These are phyloP conservation scores for Petrophora chlorosata DNA, from an alignment of 2,888 invertebrate genomes.

Conservation along the genomic window DNA sequence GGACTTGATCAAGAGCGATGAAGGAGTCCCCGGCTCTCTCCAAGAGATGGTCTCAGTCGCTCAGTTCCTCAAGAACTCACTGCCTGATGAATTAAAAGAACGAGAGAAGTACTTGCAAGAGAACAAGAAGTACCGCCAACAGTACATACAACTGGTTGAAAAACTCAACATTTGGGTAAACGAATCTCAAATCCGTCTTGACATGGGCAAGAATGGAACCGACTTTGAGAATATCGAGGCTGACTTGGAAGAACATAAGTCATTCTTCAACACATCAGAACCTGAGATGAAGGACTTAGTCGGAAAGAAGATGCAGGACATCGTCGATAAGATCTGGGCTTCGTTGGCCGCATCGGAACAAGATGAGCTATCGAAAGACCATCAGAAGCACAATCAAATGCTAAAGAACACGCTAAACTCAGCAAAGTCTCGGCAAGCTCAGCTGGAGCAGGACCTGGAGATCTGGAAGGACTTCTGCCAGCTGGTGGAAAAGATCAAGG, in stretches of 20 bases:
- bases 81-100: slow-evolving; percentile 92
- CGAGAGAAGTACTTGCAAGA: slow-evolving; percentile 90
- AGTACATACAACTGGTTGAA: slow-evolving; percentile 90
- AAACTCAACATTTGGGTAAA: slow-evolving; percentile 93
- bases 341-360: slow-evolving; percentile 92
- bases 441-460: slow-evolving; percentile 91
- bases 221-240: slow-evolving; percentile 93
- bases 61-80: slow-evolving; percentile 88
- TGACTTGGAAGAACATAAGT: slow-evolving; percentile 94
- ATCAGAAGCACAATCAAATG: slow-evolving; percentile 91
- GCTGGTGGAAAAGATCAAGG: slow-evolving; percentile 89
- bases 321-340: slow-evolving; percentile 94
- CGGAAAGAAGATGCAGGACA: slow-evolving; percentile 91
- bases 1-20: slow-evolving; percentile 88
- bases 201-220: slow-evolving; percentile 92
- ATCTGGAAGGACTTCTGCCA: slow-evolving; percentile 94
- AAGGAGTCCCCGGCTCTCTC: slow-evolving; percentile 90
- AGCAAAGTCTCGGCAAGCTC: slow-evolving; percentile 91
- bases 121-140: slow-evolving; percentile 89
- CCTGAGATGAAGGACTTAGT: slow-evolving; percentile 90
- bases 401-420: slow-evolving; percentile 92
- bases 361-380: slow-evolving; percentile 91
- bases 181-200: slow-evolving; percentile 90
- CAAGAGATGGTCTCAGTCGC: slow-evolving; percentile 94
- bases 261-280: slow-evolving; percentile 91